Evolutionary conservation across 2,888 invertebrate genomes (phyloP).

Genomic region (Caenorhabditis sp.): DNA sequence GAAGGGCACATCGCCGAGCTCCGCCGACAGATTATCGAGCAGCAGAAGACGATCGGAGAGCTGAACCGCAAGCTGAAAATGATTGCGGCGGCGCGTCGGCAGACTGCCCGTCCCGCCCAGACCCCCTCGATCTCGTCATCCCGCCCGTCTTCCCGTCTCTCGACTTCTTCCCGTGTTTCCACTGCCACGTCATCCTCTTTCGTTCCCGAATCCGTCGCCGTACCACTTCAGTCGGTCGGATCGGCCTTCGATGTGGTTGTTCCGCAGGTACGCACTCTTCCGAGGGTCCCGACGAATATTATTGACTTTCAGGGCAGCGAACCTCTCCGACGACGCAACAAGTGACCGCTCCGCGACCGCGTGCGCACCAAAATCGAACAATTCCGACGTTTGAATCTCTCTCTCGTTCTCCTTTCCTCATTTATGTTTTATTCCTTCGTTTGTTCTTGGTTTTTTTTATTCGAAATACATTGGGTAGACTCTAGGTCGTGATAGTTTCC

Average conservation of each 20-base stretch:
- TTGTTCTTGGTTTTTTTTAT: not conserved
- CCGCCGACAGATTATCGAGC: constrained; percentile 3
- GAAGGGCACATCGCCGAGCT: constrained; percentile 40
- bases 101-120: not conserved
- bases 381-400: not conserved
- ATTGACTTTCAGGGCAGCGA: not conserved
- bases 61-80: constrained; percentile 16
- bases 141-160: constrained; percentile 37
- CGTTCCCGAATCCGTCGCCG: constrained; percentile 13
- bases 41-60: constrained; percentile 25
- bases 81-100: not conserved
- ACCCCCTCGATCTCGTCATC: constrained; percentile 12
- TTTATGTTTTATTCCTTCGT: not conserved
- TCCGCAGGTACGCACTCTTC: constrained; percentile 23
- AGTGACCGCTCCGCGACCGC: not conserved
- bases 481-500: not conserved
- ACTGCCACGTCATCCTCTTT: constrained; percentile 8
- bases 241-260: constrained; percentile 47
- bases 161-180: constrained; percentile 24
- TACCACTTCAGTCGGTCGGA: constrained; percentile 21
- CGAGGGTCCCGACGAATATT: not conserved
- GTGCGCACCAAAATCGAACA: too few relatives aligned
- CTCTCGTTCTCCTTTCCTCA: not conserved
- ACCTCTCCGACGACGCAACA: constrained; percentile 2
- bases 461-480: not conserved